A percentile compares a stretch with the other conserved stretches of the same genome.
Conservation (phyloP, 2,113 vertebrate genomes). For the Micromys minutus region DNA sequence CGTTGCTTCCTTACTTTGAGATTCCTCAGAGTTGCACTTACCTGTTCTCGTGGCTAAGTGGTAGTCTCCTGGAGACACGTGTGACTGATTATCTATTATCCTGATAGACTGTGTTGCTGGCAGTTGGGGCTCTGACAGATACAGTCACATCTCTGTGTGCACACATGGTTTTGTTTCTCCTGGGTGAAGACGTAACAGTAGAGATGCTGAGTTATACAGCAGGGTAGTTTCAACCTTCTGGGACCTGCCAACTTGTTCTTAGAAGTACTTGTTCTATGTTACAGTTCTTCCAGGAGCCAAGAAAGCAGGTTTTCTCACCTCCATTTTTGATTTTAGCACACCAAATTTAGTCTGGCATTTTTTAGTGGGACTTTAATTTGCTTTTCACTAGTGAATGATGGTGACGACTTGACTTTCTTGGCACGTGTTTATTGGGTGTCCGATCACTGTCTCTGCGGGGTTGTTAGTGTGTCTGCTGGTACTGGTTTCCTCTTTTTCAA, state of each 20-base stretch:
- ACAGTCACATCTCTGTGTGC: not conserved
- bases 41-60: not conserved
- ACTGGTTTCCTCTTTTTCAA: conserved; percentile 4
- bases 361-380: conserved; percentile 46
- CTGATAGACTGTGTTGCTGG: not conserved
- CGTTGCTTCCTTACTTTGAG: not conserved
- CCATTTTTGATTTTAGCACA: conserved; percentile 17
- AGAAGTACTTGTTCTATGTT: not conserved
- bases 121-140: not conserved
- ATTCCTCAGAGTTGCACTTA: not conserved
- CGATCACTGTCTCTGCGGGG: not conserved
- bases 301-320: not conserved
- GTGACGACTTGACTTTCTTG: conserved; percentile 38
- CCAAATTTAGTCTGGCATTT: conserved; percentile 12
- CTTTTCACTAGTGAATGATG: conserved; percentile 29
- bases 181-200: not conserved
- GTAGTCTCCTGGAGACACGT: not conserved
- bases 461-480: not conserved
- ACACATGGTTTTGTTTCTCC: not conserved
- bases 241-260: not conserved
- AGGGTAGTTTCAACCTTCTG: not conserved
- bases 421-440: not conserved
- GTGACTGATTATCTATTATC: not conserved
- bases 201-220: not conserved
- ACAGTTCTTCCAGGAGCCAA: not conserved